Evolutionary conservation across 2,888 invertebrate species (phyloP).

Genomic region (Meandrusa payeni): DNA sequence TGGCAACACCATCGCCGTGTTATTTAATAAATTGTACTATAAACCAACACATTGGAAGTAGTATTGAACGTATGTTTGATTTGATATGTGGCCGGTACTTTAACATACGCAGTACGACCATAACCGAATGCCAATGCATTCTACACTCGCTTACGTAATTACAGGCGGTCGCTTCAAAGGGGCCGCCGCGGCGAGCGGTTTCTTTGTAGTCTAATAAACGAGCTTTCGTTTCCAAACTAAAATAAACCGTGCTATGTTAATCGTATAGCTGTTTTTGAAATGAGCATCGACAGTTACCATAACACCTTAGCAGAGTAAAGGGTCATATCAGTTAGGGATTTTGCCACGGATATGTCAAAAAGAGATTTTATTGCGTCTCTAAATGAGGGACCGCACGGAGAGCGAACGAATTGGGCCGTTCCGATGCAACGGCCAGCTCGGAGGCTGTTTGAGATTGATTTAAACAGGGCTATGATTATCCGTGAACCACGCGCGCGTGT

Average conservation of each 20-base stretch:
- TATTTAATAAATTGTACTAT: slow-evolving; percentile 6
- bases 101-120: slow-evolving; percentile 16
- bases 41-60: background rate
- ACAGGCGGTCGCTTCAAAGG: slow-evolving; percentile 70
- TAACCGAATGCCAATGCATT: slow-evolving; percentile 24
- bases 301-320: slow-evolving; percentile 75
- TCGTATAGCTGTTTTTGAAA: slow-evolving; percentile 31
- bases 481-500: slow-evolving; percentile 4
- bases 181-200: slow-evolving; percentile 63
- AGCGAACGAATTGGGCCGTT: slow-evolving; percentile 61
- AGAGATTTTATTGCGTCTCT: slow-evolving; percentile 75
- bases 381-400: slow-evolving; percentile 74
- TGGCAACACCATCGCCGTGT: no score
- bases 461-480: slow-evolving; percentile 31
- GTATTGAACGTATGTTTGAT: slow-evolving; percentile 13
- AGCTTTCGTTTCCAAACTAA: slow-evolving; percentile 33
- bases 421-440: slow-evolving; percentile 36
- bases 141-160: slow-evolving; percentile 50
- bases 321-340: slow-evolving; percentile 79
- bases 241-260: slow-evolving; percentile 18
- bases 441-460: slow-evolving; percentile 43
- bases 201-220: slow-evolving; percentile 77
- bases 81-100: slow-evolving; percentile 19
- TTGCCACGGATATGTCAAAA: slow-evolving; percentile 81
- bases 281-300: slow-evolving; percentile 47